Conservation (phyloP, 2,888 invertebrate genomes). For the Cenopis cana region DNA sequence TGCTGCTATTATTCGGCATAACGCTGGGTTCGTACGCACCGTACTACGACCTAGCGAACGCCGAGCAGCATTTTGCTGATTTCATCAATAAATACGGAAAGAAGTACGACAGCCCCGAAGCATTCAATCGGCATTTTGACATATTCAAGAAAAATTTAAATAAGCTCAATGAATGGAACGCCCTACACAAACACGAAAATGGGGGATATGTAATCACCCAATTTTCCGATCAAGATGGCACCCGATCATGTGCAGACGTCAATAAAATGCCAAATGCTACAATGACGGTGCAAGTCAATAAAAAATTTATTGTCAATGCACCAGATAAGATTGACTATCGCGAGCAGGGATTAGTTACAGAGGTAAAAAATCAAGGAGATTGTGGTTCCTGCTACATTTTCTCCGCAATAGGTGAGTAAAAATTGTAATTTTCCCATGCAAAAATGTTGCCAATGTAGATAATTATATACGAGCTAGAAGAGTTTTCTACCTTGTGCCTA, state of each 20-base stretch:
- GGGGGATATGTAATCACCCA: background rate
- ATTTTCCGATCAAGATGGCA: background rate
- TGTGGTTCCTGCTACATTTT: background rate
- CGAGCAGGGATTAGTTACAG: background rate
- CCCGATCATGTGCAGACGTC: background rate
- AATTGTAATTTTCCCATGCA: too few species aligned
- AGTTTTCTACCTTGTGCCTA: too few species aligned
- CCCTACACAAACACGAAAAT: background rate
- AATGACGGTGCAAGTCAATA: background rate
- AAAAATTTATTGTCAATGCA: background rate
- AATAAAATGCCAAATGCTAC: background rate
- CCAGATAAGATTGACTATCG: background rate
- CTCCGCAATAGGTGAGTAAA: background rate
- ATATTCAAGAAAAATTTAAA: conserved; percentile 2
- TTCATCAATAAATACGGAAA: conserved; percentile 4
- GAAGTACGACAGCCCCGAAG: background rate
- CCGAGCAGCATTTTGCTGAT: conserved; percentile 10
- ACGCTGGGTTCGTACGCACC: background rate
- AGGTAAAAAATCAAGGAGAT: background rate
- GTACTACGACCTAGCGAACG: conserved; percentile 7
- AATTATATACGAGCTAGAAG: too few species aligned
- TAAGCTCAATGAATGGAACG: background rate
- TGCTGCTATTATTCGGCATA: background rate
- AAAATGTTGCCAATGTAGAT: too few species aligned
- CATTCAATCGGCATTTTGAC: background rate